These are phyloP conservation scores for Pitangus sulphuratus DNA, from an alignment of 2,797 vertebrate species.

Conservation along the genomic window DNA sequence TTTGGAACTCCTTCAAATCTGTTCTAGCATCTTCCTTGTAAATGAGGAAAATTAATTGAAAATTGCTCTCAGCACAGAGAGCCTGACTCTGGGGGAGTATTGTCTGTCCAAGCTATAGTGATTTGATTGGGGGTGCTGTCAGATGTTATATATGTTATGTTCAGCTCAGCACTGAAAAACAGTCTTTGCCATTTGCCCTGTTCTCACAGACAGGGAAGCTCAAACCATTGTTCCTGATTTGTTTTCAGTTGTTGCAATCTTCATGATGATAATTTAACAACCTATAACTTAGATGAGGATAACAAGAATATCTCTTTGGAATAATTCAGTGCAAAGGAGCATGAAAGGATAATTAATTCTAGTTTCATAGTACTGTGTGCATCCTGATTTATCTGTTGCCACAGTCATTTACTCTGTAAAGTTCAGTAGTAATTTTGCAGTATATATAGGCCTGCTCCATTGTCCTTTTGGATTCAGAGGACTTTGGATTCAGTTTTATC, in stretches of 20 bases:
- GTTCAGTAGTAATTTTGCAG: neutral
- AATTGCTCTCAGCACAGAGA: neutral
- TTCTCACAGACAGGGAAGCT: constrained; percentile 20
- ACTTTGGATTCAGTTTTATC: neutral
- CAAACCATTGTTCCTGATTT: constrained; percentile 38
- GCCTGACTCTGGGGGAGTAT: constrained; percentile 3
- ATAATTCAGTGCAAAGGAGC: neutral
- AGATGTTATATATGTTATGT: constrained; percentile 55
- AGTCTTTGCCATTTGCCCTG: constrained; percentile 12
- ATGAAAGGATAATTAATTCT: constrained; percentile 1
- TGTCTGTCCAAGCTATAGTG: neutral
- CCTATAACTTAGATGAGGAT: neutral
- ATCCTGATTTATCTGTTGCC: constrained; percentile 15
- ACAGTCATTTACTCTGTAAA: neutral
- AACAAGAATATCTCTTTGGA: constrained; percentile 2
- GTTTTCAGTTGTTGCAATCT: constrained; percentile 21
- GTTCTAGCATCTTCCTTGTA: neutral
- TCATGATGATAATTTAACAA: neutral
- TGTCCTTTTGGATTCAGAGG: neutral
- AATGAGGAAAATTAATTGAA: constrained; percentile 55
- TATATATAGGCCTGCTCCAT: neutral
- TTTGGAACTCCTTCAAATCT: neutral
- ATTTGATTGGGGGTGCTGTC: constrained; percentile 60
- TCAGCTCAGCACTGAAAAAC: neutral
- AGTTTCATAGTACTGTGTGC: neutral